Percentiles rank a stretch among this genome's conserved stretches.
These are phyloP conservation scores for Scleropages formosus DNA, from an alignment of 2,797 vertebrate species.

Conservation along the genomic window DNA sequence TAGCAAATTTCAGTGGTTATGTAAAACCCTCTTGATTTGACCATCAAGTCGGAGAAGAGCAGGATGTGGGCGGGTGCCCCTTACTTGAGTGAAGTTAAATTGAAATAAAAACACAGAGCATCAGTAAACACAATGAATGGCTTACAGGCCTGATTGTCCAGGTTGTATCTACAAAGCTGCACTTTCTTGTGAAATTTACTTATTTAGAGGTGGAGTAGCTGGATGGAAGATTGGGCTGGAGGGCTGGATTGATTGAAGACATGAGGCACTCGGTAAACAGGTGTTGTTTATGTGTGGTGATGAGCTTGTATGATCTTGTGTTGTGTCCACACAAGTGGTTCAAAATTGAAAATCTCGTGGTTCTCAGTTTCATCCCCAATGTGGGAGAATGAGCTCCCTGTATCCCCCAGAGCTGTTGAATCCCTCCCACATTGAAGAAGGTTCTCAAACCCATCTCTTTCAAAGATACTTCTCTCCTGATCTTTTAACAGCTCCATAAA, in stretches of 20 bases:
- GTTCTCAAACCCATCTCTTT: no score
- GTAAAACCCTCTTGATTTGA: slow-evolving; percentile 25
- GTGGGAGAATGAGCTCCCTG: no score
- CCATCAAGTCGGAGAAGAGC: slow-evolving; percentile 17
- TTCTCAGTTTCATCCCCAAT: no score
- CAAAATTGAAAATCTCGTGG: no score
- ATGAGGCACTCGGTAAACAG: slow-evolving; percentile 34
- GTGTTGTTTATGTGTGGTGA: slow-evolving; percentile 17
- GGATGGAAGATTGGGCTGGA: no score
- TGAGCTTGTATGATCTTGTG: slow-evolving; percentile 37
- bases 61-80: background rate
- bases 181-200: slow-evolving; percentile 39
- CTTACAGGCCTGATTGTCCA: slow-evolving; percentile 30
- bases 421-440: no score
- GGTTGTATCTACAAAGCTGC: slow-evolving; percentile 29
- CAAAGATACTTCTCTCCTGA: no score
- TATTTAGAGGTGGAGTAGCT: slow-evolving; percentile 39
- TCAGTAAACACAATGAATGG: slow-evolving; percentile 20
- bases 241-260: slow-evolving; percentile 32
- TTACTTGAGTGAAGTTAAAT: slow-evolving; percentile 29
- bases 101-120: slow-evolving; percentile 17
- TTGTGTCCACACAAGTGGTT: no score
- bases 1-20: slow-evolving; percentile 12
- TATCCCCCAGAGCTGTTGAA: no score
- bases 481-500: no score